Evolutionary conservation across 64 coral and sea anemone genomes (phyloP).

Genomic region (Stylophora pistillata): DNA sequence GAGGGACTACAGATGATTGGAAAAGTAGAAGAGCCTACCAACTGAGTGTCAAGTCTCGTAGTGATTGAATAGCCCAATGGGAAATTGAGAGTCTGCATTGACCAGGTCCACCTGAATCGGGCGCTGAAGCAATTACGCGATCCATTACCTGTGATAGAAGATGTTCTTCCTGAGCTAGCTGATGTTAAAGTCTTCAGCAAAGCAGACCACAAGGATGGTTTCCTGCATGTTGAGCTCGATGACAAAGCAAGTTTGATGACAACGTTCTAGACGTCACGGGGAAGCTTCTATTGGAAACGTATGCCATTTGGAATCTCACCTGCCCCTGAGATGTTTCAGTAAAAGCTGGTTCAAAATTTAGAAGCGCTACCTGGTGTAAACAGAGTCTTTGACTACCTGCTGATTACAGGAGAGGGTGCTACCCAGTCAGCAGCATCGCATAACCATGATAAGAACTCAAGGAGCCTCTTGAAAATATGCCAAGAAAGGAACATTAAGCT

Average conservation of each 20-base stretch:
- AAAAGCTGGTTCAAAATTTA: slow-evolving; percentile 4
- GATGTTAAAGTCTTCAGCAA: slow-evolving; percentile 46
- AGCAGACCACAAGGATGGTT: slow-evolving; percentile 25
- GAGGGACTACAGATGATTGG: slow-evolving; percentile 3
- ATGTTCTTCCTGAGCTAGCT: not conserved
- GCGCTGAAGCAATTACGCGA: slow-evolving; percentile 5
- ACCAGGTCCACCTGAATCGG: not conserved
- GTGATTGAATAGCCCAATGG: slow-evolving; percentile 26
- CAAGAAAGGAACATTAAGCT: slow-evolving; percentile 40
- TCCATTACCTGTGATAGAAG: not conserved
- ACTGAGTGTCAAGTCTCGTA: slow-evolving; percentile 31
- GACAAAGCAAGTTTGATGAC: not conserved
- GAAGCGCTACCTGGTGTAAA: slow-evolving; percentile 14
- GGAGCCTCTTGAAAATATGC: slow-evolving; percentile 43
- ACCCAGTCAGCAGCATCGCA: slow-evolving; percentile 12
- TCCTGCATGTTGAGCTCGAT: not conserved
- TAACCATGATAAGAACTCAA: slow-evolving; percentile 53
- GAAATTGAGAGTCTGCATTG: slow-evolving; percentile 11
- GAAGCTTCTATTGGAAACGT: not conserved
- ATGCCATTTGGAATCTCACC: slow-evolving; percentile 18
- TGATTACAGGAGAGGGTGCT: slow-evolving; percentile 21
- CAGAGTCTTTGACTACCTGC: slow-evolving; percentile 36
- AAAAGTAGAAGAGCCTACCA: slow-evolving; percentile 1
- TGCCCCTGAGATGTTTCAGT: not conserved
- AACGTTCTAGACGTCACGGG: slow-evolving; percentile 21